Percentiles rank a stretch among this genome's conserved stretches.
Conservation (phyloP, 2,113 vertebrate genomes). For the Sakesphorus luctuosus region DNA sequence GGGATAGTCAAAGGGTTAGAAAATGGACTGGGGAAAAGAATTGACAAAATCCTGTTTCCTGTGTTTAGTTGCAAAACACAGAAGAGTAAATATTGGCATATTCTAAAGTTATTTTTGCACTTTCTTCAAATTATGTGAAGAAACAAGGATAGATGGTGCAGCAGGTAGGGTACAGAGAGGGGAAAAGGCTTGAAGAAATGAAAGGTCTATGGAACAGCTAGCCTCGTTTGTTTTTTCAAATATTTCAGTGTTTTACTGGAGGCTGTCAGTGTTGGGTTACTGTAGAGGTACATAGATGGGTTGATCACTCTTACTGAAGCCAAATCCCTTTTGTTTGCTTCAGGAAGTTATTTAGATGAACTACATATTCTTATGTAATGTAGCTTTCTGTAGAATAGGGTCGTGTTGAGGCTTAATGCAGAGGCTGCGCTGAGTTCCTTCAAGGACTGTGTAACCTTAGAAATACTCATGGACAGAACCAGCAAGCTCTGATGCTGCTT, state of each 20-base stretch:
- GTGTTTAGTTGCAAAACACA: neutral
- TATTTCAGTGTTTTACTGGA: neutral
- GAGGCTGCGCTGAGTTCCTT: neutral
- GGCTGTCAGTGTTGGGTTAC: accelerated
- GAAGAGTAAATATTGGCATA: neutral
- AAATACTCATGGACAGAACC: neutral
- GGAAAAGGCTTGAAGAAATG: accelerated
- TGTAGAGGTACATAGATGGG: accelerated
- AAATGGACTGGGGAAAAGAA: neutral
- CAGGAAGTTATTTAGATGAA: neutral
- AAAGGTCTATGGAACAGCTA: neutral
- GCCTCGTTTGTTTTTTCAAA: neutral
- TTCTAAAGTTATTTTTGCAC: neutral
- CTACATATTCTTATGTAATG: neutral
- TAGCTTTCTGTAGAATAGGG: neutral
- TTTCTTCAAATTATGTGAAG: neutral
- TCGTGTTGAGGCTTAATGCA: neutral
- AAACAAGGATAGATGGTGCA: neutral
- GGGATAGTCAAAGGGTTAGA: neutral
- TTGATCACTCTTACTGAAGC: neutral
- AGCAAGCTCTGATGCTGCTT: neutral
- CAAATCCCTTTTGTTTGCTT: neutral
- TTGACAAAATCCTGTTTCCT: neutral
- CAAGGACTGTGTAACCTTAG: neutral
- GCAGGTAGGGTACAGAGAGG: neutral